phyloP scores from a whole-genome alignment of 2,113 vertebrate species.

The Synodontis membranacea region DNA sequence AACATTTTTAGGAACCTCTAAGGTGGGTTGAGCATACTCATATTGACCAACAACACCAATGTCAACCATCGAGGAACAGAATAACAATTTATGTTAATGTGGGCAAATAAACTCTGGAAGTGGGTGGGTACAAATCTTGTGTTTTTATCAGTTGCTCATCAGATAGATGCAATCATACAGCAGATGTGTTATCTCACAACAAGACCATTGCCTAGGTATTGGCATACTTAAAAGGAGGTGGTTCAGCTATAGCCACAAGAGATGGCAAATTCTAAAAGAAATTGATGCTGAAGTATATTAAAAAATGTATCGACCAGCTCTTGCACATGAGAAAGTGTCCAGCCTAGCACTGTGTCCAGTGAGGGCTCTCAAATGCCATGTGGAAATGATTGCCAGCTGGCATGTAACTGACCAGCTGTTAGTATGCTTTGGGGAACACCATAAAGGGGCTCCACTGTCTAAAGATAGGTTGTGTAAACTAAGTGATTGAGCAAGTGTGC shows the following conservation, averaged over 20 bases:
- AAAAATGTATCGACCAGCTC: background rate
- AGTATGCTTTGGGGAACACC: background rate
- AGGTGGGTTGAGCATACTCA: background rate
- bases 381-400: background rate
- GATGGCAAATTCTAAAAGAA: background rate
- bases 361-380: background rate
- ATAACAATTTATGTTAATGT: background rate
- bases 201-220: background rate
- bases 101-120: background rate
- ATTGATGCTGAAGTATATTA: background rate
- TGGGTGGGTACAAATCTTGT: too few relatives aligned
- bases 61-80: background rate
- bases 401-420: background rate
- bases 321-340: background rate
- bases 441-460: background rate
- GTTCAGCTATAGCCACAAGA: background rate
- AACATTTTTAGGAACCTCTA: background rate
- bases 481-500: background rate
- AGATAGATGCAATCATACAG: too few relatives aligned
- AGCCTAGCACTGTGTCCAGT: background rate
- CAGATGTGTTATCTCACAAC: too few relatives aligned
- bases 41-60: background rate
- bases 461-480: background rate
- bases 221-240: background rate
- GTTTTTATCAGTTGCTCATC: too few relatives aligned